Evolutionary conservation across 2,888 invertebrate species (phyloP).

Genomic region (Hemaris fuciformis): DNA sequence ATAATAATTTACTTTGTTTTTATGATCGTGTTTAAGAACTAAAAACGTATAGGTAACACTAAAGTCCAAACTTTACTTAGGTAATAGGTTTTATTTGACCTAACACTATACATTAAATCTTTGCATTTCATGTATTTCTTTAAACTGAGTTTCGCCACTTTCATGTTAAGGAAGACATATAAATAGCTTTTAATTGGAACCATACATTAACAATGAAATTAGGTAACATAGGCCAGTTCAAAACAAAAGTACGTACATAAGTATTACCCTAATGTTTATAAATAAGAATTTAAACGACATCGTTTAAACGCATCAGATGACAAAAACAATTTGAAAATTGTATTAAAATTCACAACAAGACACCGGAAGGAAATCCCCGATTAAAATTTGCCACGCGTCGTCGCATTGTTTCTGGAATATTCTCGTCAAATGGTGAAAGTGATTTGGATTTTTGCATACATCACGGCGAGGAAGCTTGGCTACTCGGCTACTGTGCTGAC

Average conservation of each 20-base stretch:
- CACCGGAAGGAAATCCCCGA: constrained; percentile 10
- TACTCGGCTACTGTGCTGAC: constrained; percentile 3
- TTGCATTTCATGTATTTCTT: too few relatives aligned
- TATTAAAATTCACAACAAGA: not conserved
- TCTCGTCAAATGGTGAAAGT: constrained; percentile 39
- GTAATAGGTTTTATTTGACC: too few relatives aligned
- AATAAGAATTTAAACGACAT: not conserved
- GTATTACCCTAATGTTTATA: not conserved
- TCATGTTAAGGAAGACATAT: not conserved
- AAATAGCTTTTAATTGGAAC: too few relatives aligned
- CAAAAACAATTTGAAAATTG: not conserved
- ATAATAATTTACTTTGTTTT: too few relatives aligned
- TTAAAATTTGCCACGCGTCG: constrained; percentile 12
- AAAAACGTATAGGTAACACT: too few relatives aligned
- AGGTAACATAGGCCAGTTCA: too few relatives aligned
- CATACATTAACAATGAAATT: too few relatives aligned
- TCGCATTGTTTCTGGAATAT: constrained; percentile 21
- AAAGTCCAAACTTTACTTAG: too few relatives aligned
- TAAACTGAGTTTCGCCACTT: not conserved
- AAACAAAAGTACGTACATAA: too few relatives aligned
- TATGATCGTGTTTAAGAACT: too few relatives aligned
- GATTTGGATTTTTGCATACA: constrained; percentile 11
- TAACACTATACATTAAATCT: too few relatives aligned
- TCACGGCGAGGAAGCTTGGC: not conserved
- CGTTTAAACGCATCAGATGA: not conserved